Base-by-base conservation (phyloP, 2,888 invertebrate genomes). In the Sarcophaga carnaria region DNA sequence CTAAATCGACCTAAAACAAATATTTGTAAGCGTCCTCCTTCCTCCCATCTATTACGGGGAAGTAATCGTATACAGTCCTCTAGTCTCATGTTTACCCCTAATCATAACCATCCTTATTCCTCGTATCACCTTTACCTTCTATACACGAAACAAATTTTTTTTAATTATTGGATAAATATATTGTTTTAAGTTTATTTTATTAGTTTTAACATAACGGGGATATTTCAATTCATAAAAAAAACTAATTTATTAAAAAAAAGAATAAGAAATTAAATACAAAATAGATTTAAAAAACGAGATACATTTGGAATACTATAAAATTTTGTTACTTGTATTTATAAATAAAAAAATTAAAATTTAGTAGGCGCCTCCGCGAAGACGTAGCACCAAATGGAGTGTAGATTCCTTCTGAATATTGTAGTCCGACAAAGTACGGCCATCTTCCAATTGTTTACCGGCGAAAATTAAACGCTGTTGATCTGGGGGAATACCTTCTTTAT, bases 361-460 rank as follows among this genome's bases (percentile, higher is more conserved):
- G 77, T 80, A 79, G 83, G 87, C 83, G 80, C 89, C 89, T 85
- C 89, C 89, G 85, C 89, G 89, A 88, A 89, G 89, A 89, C 89
- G 89, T 80, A 89, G 74, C 76, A 88, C 88, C 85, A 87, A 87
- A 74, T 86, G 86, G 69, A 87, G 86, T 2, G 86, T 87, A 3
- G 86, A 87, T 64, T 87, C 86, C 69, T 87, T 87, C 27, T 87
- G 86, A 54, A 87, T 87, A 54, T 87, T 87, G 22, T 87, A 87
- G n/a, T 87, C 86, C 12, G 86, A 87, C 37, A 87, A 60, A 1
- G 86, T 87, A 20, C 86, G 86, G 5, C 86, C 86, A 45, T 87
- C 86, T 62, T 87, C 86, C 74, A 87, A 54, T 22, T 87, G 86
- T 25, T 87, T 87, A 17, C 86, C 86, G 14, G 86, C 86, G 45